Evolutionary conservation across 2,797 vertebrate genomes (phyloP), one percentile per base, ranked within the genome.

Genomic region (Philypnodon macrostomus): DNA sequence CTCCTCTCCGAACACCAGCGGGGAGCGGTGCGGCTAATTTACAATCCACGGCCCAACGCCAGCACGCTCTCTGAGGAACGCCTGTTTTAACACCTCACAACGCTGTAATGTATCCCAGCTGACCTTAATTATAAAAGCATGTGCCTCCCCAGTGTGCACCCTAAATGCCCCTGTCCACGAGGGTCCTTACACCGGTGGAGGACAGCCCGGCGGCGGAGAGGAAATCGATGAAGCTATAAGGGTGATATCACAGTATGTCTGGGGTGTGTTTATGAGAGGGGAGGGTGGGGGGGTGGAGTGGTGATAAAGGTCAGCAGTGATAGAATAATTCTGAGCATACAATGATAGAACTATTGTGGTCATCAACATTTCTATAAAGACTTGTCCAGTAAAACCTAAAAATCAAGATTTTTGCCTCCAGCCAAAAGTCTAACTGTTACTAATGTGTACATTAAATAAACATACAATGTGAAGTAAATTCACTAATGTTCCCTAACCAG

Each of bases 111-210:
- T 81, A 85, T 91, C 90, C 89, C 90, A 89, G 85, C 85, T 91
- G 90, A 91, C 89, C 88, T 89, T 90, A 89, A 90, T 91, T 90
- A 90, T 89, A 90, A 90, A 88, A 89, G 84, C 86, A 88, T 87
- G 75, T 75, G 79, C 83, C 81, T 81, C 83, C 77, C 77, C 58
- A 67, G 69, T 80, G 79, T 70, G n/a, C n/a, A n/a, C n/a, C n/a
- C 42, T 33, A 27, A 49, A 61, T 52, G 38, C 47, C 35, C 77
- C 77, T 73, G 81, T 12, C 84, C 83, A 63, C 70, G 67, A 68
- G 53, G 55, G 34, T 78, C 72, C 19, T 24, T 89, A 90, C 86
- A n/a, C 88, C 88, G 86, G 79, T 51, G 81, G 81, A 16, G 6
- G 78, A 86, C 75, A 85, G 75, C 76, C 80, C 80, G 72, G 81